These are phyloP conservation scores for Lamprologus ornatipinnis DNA, from an alignment of 2,113 vertebrate genomes.

Conservation along the genomic window DNA sequence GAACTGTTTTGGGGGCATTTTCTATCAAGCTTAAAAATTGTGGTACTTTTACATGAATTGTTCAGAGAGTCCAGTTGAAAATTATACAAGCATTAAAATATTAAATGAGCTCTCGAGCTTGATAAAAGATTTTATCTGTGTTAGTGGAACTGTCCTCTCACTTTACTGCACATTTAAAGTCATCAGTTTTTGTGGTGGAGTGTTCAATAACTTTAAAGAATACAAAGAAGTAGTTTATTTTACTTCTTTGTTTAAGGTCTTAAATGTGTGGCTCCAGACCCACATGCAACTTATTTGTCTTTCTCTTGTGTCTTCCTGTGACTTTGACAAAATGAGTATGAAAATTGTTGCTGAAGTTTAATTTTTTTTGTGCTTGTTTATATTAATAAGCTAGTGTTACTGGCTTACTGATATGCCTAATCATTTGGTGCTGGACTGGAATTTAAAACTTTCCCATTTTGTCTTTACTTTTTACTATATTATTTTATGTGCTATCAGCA, in stretches of 20 bases:
- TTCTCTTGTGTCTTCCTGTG: neutral
- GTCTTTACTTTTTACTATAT: neutral
- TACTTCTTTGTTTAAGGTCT: neutral
- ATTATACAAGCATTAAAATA: neutral
- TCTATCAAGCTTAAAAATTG: accelerated
- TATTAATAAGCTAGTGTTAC: neutral
- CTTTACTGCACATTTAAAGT: neutral
- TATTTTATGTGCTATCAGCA: neutral
- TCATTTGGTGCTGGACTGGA: neutral
- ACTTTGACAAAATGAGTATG: neutral
- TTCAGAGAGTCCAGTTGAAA: neutral
- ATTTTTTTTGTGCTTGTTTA: neutral
- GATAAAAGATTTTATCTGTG: neutral
- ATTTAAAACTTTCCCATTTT: neutral
- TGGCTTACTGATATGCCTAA: neutral
- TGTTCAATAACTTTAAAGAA: neutral
- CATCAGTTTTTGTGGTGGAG: neutral
- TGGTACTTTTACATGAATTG: neutral
- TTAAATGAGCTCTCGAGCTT: neutral
- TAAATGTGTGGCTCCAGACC: neutral
- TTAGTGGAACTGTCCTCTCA: neutral
- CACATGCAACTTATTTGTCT: neutral
- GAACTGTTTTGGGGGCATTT: neutral
- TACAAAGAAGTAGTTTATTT: neutral
- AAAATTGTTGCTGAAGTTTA: neutral